These are phyloP conservation scores for Volucella inanis DNA, from an alignment of 2,888 invertebrate genomes.

Conservation along the genomic window DNA sequence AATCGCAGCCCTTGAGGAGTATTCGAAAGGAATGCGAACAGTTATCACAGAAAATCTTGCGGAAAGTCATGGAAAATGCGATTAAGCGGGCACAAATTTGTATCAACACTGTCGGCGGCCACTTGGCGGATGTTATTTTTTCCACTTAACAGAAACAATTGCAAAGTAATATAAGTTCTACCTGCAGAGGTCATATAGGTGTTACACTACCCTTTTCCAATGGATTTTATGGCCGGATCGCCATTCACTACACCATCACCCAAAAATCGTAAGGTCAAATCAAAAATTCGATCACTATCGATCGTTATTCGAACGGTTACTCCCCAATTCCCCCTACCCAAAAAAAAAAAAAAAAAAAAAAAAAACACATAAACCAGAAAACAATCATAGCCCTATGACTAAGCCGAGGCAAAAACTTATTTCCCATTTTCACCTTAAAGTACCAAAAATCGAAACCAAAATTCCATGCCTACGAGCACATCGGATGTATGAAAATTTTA, in stretches of 20 bases:
- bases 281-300: constrained; percentile 22
- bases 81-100: too few relatives aligned
- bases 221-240: not conserved
- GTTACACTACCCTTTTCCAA: not conserved
- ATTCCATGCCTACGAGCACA: constrained; percentile 21
- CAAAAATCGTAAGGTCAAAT: constrained; percentile 41
- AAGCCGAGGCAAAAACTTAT: constrained; percentile 43
- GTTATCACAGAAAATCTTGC: too few relatives aligned
- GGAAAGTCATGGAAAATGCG: too few relatives aligned
- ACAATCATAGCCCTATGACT: constrained; percentile 22
- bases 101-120: too few relatives aligned
- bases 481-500: constrained; percentile 3
- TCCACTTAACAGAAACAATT: too few relatives aligned
- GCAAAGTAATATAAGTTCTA: constrained; percentile 27
- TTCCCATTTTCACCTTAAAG: constrained; percentile 23
- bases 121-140: too few relatives aligned
- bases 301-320: constrained; percentile 31
- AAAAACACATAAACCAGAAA: constrained; percentile 3
- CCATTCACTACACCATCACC: constrained; percentile 28
- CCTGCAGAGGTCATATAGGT: constrained; percentile 34
- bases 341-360: constrained; percentile 12
- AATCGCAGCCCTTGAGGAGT: too few relatives aligned
- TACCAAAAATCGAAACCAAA: constrained; percentile 8
- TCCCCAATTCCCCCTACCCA: constrained; percentile 32
- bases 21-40: too few relatives aligned